Evolutionary conservation across 2,888 invertebrate genomes (phyloP), one percentile per base, ranked within the genome.

Genomic region (Chaetogeoica ovagalla): DNA sequence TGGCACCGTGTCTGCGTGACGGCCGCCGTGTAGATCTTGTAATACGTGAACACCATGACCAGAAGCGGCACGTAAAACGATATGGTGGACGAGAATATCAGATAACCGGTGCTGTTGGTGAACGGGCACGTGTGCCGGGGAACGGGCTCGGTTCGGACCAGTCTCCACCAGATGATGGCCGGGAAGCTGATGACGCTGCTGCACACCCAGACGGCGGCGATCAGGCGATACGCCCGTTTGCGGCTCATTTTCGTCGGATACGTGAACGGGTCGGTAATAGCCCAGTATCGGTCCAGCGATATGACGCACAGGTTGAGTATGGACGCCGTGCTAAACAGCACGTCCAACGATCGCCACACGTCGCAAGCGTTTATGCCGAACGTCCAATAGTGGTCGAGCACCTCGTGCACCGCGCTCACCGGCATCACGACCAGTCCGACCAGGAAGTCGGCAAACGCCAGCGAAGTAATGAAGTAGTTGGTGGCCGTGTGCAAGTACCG

Each of bases 351-450:
- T 77, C 97, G 91, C 97, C 98, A 99, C 37, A 97, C 91, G 86
- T 99, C 98, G 86, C 98, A 99, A 95, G 96, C 97, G 85, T 95
- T 93, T 4, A 93, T 91, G 7, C 98, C 97, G 86, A 97, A 98
- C 84, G 95, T 92, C 97, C 98, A 98, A 85, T 94, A 93, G 85
- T 94, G 94, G 84, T 94, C 94, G 48, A 95, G 88, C 19, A 95
- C 93, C 87, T 96, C 96, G 86, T 95, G 95, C 19, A 95, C 89
- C 0, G 95, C 95, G 83, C 95, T 94, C 87, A 98, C 96, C 0
- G 98, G 98, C 98, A 98, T 98, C 72, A 99, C 98, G 6, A 98
- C 94, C 71, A 97, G 88, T 0, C 98, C 98, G 7, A 98, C 97
- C 66, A 98, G 89, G 84, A 97, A 95, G 86, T 98, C 98, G 0